These are phyloP conservation scores for Drosophila falleni DNA, from an alignment of 2,888 invertebrate genomes.

Conservation along the genomic window DNA sequence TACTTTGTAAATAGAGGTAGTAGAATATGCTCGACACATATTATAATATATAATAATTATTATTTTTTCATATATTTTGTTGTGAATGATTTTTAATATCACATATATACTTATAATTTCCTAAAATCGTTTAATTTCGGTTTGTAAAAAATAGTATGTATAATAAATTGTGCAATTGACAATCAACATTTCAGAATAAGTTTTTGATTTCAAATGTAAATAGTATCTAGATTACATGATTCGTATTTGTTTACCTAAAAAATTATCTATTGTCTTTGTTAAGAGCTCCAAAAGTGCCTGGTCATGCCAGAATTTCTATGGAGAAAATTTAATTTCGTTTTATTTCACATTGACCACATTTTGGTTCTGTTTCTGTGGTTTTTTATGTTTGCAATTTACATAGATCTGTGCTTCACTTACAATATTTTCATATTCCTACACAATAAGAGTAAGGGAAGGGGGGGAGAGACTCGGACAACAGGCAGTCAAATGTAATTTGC, in stretches of 20 bases:
- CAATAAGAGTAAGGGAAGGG: slow-evolving; percentile 9
- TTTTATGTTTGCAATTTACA: slow-evolving; percentile 71
- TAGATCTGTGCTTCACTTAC: slow-evolving; percentile 72
- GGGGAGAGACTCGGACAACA: slow-evolving; percentile 21
- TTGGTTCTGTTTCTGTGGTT: slow-evolving; percentile 53
- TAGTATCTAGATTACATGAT: slow-evolving; percentile 23
- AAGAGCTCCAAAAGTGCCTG: slow-evolving; percentile 3
- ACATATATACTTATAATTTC: too few relatives aligned
- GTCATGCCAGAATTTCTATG: not conserved
- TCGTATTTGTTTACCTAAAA: slow-evolving; percentile 1
- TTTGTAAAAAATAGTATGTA: too few relatives aligned
- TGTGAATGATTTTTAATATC: too few relatives aligned
- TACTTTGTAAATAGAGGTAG: not conserved
- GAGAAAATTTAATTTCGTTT: slow-evolving; percentile 45
- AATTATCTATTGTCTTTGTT: slow-evolving; percentile 14
- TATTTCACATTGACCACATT: slow-evolving; percentile 43
- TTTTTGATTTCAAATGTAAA: slow-evolving; percentile 11
- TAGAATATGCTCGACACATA: not conserved
- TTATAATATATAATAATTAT: too few relatives aligned
- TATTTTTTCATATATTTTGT: too few relatives aligned
- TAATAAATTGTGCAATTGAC: not conserved
- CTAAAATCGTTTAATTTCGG: too few relatives aligned
- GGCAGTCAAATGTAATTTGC: slow-evolving; percentile 70
- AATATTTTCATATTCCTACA: slow-evolving; percentile 61
- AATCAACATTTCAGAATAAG: slow-evolving; percentile 2